A percentile compares a stretch with the other conserved stretches of the same genome.
Evolutionary conservation across 2,113 vertebrate genomes (phyloP).

Genomic region (Ophiodon elongatus): DNA sequence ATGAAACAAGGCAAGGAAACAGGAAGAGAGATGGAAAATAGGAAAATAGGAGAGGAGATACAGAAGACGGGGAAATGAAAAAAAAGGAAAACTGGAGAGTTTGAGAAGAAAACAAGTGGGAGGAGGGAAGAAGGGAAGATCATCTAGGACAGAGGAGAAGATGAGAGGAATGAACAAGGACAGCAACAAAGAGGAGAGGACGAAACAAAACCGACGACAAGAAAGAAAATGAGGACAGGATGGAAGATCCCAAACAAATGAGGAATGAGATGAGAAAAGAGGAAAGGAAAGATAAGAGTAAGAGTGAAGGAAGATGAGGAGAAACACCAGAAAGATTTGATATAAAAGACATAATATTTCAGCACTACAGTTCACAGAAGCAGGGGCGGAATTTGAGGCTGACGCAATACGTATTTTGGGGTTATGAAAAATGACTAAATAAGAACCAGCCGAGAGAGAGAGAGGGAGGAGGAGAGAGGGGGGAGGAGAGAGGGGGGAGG

Average conservation of each 20-base stretch:
- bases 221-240: neutral
- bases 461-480: neutral
- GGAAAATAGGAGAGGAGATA: neutral
- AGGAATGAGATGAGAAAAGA: neutral
- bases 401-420: constrained; percentile 45
- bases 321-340: neutral
- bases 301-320: neutral
- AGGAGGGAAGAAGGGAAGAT: neutral
- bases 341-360: constrained; percentile 2
- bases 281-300: neutral
- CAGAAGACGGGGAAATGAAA: neutral
- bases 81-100: neutral
- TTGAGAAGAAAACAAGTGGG: neutral
- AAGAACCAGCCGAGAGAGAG: neutral
- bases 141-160: neutral
- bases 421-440: constrained; percentile 38
- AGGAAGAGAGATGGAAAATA: neutral
- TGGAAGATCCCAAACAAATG: neutral
- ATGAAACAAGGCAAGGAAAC: no score
- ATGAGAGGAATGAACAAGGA: neutral
- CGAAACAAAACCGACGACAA: neutral
- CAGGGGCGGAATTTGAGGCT: constrained; percentile 24
- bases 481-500: neutral
- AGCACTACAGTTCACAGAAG: neutral
- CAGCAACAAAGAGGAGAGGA: neutral